Evolutionary conservation across 2,888 invertebrate species (phyloP), one percentile per base, ranked within the genome.

Genomic region (Lamellibrachia columna): DNA sequence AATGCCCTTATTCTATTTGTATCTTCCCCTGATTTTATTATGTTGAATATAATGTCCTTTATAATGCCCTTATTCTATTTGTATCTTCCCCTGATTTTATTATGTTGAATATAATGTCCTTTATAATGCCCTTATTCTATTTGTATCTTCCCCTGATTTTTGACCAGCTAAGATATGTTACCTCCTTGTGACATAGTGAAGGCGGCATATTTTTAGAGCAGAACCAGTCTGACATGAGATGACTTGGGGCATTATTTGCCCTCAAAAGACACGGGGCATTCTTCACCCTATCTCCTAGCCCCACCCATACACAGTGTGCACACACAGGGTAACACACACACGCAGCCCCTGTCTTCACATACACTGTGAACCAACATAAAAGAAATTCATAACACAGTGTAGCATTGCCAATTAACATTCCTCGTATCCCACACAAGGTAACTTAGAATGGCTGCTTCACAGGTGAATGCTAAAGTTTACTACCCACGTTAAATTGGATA

Each of bases 351-450:
- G 22, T 22, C 75, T 3, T 75, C 75, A 75, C 22, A 22, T 22
- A 75, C 75, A 75, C 40, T 40, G 75, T 75, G 75, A 22, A 75
- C 4, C 15, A 9, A 75, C 22, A 75, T 75, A 75, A 75, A 75
- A 75, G 58, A 58, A n/a, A 75, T 75, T 75, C 22, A 75, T 15
- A 22, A n/a, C 75, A 22, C 75, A 15, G n/a, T 15, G 22, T 75
- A 75, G n/a, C n/a, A 75, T 75, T 75, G 75, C 75, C 75, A 75
- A 75, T 75, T 75, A 75, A 75, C 75, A 75, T 75, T 75, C 22
- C 75, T 75, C 75, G 22, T 75, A n/a, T n/a, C 22, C 75, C 75
- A 22, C 15, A 2, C 75, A 2, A 15, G 22, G 75, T 75, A 15
- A 75, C 75, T 15, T 75, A 75, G 75, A 75, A 75, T 75, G 75